phyloP scores from a whole-genome alignment of 2,113 vertebrate genomes.

The Rhipidura dahli region DNA sequence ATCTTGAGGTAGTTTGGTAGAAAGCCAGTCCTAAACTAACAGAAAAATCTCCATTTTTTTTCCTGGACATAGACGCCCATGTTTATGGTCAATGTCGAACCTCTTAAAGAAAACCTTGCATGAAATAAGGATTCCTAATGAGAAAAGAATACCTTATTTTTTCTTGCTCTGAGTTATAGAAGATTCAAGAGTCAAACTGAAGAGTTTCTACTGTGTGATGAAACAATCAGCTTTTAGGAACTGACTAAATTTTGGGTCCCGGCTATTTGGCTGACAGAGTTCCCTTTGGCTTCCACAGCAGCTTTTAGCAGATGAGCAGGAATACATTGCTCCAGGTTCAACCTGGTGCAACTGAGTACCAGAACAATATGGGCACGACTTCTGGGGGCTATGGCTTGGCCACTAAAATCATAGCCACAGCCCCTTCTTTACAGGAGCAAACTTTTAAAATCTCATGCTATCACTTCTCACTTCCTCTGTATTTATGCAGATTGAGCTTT shows the following conservation, averaged over 20 bases:
- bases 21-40: not conserved
- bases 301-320: not conserved
- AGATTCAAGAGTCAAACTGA: not conserved
- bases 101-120: not conserved
- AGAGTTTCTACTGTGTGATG: not conserved
- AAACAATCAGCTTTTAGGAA: not conserved
- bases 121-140: not conserved
- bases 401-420: not conserved
- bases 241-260: not conserved
- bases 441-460: not conserved
- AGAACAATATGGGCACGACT: not conserved
- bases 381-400: not conserved
- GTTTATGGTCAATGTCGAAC: not conserved
- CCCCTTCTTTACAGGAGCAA: not conserved
- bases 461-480: not conserved
- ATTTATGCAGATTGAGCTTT: not conserved
- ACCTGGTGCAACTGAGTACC: not conserved
- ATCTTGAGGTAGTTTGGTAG: not conserved
- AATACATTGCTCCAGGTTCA: not conserved
- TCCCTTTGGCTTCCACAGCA: not conserved
- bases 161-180: not conserved
- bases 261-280: rapidly evolving
- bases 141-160: not conserved
- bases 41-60: not conserved
- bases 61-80: not conserved